Evolutionary conservation across 53 echinoderm and acorn worm genomes (phyloP).

Genomic region (Crossaster papposus): DNA sequence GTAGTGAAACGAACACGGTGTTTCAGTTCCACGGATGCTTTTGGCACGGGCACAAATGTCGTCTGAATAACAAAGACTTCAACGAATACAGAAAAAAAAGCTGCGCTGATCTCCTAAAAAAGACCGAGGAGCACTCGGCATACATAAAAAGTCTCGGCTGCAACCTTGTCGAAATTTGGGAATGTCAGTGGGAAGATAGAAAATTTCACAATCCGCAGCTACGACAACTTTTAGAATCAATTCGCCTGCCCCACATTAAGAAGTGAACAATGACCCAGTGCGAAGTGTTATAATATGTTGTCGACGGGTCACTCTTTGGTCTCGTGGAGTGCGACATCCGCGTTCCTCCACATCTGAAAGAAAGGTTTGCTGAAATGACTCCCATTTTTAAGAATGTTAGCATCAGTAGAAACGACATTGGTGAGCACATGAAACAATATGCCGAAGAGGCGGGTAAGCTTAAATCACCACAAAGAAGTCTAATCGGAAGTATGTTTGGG

Average conservation of each 20-base stretch:
- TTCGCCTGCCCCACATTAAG: constrained; percentile 2
- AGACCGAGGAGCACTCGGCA: neutral
- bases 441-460: constrained; percentile 7
- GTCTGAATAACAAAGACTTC: constrained; percentile 11
- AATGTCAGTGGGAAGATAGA: constrained; percentile 14
- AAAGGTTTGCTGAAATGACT: constrained; percentile 51
- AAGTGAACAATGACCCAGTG: neutral
- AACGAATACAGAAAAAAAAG: neutral
- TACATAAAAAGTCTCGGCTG: constrained; percentile 1
- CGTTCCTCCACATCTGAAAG: constrained; percentile 24
- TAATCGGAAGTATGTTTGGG: constrained; percentile 47
- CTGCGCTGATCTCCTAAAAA: neutral
- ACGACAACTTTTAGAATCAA: neutral
- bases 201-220: neutral
- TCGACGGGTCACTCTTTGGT: constrained; percentile 36
- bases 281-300: neutral
- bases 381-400: constrained; percentile 60
- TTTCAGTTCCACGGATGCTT: constrained; percentile 51
- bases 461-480: constrained; percentile 16
- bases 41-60: constrained; percentile 38
- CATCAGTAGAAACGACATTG: neutral
- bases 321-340: constrained; percentile 47
- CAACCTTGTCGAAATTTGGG: constrained; percentile 33
- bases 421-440: constrained; percentile 11
- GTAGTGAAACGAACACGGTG: constrained; percentile 38